Evolutionary conservation across 2,797 vertebrate genomes (phyloP).

Genomic region (Sebastes matsubarae): DNA sequence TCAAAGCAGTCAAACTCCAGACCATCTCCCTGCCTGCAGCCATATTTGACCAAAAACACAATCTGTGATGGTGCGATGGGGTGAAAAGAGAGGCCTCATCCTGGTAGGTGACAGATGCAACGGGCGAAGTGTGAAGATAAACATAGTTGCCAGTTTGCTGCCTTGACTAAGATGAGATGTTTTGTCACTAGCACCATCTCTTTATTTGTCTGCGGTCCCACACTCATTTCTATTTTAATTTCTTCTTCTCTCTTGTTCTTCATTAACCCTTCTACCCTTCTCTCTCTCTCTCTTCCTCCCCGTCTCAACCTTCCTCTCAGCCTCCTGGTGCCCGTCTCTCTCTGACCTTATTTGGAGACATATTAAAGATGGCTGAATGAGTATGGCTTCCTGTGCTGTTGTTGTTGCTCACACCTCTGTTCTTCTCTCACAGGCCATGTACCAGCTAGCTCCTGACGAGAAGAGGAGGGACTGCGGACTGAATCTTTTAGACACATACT

Average conservation of each 20-base stretch:
- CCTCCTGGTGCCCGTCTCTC: conserved; percentile 3
- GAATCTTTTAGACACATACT: conserved; percentile 89
- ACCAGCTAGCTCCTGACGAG: conserved; percentile 91
- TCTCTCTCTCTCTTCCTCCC: not conserved
- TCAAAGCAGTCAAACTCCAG: conserved; percentile 11
- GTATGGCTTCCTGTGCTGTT: not conserved
- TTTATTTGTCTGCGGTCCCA: not conserved
- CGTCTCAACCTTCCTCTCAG: not conserved
- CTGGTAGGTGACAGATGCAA: conserved; percentile 16
- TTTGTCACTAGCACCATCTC: not conserved
- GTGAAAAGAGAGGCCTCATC: conserved; percentile 11
- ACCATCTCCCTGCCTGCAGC: conserved; percentile 6
- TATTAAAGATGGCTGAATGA: conserved; percentile 47
- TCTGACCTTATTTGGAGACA: conserved; percentile 55
- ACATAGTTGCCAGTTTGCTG: conserved; percentile 7
- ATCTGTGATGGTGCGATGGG: conserved; percentile 25
- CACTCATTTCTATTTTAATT: conserved; percentile 14
- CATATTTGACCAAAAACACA: conserved; percentile 53
- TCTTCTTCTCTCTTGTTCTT: not conserved
- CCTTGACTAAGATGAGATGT: not conserved
- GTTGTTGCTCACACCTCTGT: conserved; percentile 32
- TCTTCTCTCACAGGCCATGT: conserved; percentile 83
- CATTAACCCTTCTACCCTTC: not conserved
- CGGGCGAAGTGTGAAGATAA: conserved; percentile 3
- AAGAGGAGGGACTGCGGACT: conserved; percentile 87